phyloP scores from a whole-genome alignment of 2,113 vertebrate genomes.

The Hyperoodon ampullatus region DNA sequence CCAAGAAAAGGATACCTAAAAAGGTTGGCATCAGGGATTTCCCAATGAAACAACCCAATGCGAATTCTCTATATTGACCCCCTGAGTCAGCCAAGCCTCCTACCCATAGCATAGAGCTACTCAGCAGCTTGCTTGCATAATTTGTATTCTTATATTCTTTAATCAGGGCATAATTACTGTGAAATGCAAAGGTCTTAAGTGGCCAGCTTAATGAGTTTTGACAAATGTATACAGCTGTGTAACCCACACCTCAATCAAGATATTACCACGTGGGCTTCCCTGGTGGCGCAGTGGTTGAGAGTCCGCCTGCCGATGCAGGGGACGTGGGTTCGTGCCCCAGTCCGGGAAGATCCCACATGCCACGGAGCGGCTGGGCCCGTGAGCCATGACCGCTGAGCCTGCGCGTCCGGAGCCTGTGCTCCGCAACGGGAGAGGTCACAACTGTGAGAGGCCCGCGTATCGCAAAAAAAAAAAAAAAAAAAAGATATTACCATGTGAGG shows the following conservation, averaged over 20 bases:
- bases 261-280: neutral
- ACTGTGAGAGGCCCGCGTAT: too few relatives aligned
- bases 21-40: neutral
- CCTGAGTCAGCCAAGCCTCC: neutral
- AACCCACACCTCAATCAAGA: neutral
- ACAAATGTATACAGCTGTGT: neutral
- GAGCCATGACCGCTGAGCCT: too few relatives aligned
- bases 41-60: neutral
- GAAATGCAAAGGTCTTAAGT: neutral
- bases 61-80: neutral
- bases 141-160: neutral
- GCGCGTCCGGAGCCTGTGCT: too few relatives aligned
- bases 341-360: too few relatives aligned
- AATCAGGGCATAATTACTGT: neutral
- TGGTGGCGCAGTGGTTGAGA: too few relatives aligned
- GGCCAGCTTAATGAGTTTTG: neutral
- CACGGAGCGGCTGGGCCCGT: too few relatives aligned
- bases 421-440: too few relatives aligned
- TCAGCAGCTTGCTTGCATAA: neutral
- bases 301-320: too few relatives aligned
- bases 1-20: neutral
- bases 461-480: too few relatives aligned
- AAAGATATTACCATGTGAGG: neutral
- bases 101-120: neutral
- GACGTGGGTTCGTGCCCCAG: too few relatives aligned